Evolutionary conservation across 2,113 vertebrate species (phyloP).

Genomic region (Dipodomys merriami): DNA sequence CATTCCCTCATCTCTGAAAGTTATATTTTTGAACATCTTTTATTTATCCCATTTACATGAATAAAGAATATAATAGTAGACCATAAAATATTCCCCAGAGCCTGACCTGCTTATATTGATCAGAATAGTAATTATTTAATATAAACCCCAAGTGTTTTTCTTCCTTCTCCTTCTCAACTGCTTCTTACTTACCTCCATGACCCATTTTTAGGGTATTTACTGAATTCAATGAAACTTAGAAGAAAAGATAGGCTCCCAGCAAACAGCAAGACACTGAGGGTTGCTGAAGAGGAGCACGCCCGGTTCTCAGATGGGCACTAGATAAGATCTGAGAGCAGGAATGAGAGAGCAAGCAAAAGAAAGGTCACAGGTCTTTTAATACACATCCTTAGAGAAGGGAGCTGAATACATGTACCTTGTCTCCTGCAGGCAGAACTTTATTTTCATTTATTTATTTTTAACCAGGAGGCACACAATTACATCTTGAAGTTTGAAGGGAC

Average conservation of each 20-base stretch:
- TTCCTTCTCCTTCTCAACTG: background rate
- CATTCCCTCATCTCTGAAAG: background rate
- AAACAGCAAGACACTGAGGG: background rate
- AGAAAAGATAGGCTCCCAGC: background rate
- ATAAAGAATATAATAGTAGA: background rate
- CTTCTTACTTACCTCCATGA: background rate
- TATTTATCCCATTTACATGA: background rate
- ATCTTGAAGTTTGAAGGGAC: background rate
- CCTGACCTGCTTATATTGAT: background rate
- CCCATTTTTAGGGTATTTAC: background rate
- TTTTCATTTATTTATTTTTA: background rate
- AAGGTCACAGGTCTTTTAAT: background rate
- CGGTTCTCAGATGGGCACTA: background rate
- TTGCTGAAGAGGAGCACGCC: background rate
- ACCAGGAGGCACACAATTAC: background rate
- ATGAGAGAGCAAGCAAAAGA: background rate
- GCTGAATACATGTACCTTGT: background rate
- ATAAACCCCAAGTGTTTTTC: background rate
- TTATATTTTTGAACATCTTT: background rate
- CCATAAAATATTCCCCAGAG: background rate
- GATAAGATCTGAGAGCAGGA: background rate
- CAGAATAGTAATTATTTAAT: background rate
- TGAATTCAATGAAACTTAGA: background rate
- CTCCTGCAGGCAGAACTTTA: background rate
- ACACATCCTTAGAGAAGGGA: background rate